phyloP scores from a whole-genome alignment of 2,888 invertebrate genomes.

The Ophion slaviceki region DNA sequence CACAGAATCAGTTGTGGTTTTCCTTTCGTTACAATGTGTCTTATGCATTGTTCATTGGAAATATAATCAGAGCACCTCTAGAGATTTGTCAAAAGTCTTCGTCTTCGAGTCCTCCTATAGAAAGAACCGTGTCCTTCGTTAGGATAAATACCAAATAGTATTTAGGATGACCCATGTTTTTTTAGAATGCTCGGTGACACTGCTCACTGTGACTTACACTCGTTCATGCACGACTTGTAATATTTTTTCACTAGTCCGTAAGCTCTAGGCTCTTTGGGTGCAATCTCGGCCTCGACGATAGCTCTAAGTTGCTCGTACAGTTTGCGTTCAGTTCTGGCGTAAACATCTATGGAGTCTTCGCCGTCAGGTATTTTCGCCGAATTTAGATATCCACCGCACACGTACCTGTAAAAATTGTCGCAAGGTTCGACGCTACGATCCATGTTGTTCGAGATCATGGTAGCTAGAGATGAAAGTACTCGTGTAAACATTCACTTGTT shows the following conservation, averaged over 20 bases:
- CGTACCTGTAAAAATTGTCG: conserved; percentile 92
- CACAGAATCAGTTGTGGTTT: too few species aligned
- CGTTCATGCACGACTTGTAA: conserved; percentile 95
- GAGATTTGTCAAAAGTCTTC: too few species aligned
- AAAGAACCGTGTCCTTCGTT: too few species aligned
- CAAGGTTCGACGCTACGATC: conserved; percentile 90
- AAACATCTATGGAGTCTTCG: conserved; percentile 91
- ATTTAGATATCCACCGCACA: conserved; percentile 91
- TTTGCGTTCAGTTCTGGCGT: conserved; percentile 90
- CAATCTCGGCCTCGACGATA: conserved; percentile 87
- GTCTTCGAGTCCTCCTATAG: too few species aligned
- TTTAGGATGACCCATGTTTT: too few species aligned
- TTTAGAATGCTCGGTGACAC: neutral
- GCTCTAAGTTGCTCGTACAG: conserved; percentile 90
- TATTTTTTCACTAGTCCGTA: conserved; percentile 92
- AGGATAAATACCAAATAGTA: too few species aligned
- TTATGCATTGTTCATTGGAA: too few species aligned
- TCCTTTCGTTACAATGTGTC: neutral
- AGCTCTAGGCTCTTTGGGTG: conserved; percentile 87
- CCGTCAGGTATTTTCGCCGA: conserved; percentile 91
- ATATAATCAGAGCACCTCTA: too few species aligned
- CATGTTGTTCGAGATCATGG: conserved; percentile 89
- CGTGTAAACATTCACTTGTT: too few species aligned
- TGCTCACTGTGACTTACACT: conserved; percentile 86
- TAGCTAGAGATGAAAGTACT: conserved; percentile 84